Percentiles rank a stretch among this genome's conserved stretches.
phyloP scores from a whole-genome alignment of 2,888 invertebrate species.

The Megalurothrips usitatus region DNA sequence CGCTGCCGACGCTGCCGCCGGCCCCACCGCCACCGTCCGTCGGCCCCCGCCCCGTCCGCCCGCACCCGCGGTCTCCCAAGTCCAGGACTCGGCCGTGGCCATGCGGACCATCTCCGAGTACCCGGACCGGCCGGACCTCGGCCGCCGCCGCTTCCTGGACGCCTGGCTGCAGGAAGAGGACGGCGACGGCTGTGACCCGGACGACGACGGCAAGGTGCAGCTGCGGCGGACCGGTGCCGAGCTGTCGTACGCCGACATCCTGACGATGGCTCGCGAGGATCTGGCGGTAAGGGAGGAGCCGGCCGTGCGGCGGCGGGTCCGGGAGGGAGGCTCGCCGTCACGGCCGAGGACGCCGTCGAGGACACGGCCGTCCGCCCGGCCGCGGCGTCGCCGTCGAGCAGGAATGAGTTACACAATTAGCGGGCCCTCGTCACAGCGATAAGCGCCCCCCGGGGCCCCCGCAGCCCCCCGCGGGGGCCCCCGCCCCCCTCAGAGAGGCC shows the following conservation, averaged over 20 bases:
- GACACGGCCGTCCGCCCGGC: neutral
- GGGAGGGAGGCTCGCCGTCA: neutral
- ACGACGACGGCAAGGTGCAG: slow-evolving; percentile 8
- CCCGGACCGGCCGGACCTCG: slow-evolving; percentile 1
- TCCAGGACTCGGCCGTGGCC: slow-evolving; percentile 22
- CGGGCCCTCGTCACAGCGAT: neutral
- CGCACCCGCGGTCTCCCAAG: neutral
- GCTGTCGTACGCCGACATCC: neutral
- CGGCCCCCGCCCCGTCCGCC: neutral
- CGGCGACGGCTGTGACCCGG: neutral
- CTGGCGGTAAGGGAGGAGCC: too few relatives aligned
- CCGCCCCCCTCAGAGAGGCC: too few relatives aligned
- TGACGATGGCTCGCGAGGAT: neutral
- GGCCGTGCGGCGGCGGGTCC: neutral
- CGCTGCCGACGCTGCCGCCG: neutral
- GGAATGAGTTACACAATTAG: neutral
- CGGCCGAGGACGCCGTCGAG: neutral
- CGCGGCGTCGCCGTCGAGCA: slow-evolving; percentile 40
- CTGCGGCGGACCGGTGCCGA: neutral
- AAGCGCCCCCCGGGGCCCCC: neutral
- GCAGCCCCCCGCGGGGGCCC: too few relatives aligned
- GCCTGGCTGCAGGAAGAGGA: neutral
- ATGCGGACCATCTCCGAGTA: slow-evolving; percentile 16
- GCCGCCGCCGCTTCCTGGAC: slow-evolving; percentile 12
- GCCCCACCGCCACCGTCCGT: neutral